phyloP scores from a whole-genome alignment of 1,140 invertebrate species.

The Lucilia cuprina region DNA sequence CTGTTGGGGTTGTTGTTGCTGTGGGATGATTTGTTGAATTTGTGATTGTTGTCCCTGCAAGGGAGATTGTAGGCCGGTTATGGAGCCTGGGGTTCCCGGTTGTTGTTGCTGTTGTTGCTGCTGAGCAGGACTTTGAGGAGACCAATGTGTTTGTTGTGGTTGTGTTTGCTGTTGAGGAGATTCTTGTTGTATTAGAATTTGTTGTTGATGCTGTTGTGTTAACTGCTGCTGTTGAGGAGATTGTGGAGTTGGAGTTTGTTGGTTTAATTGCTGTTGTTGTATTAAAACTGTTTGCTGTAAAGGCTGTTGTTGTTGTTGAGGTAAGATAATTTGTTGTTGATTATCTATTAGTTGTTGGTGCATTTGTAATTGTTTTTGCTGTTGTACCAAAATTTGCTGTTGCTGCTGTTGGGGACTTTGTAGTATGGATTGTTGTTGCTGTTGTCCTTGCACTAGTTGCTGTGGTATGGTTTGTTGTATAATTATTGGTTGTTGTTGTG shows the following conservation, averaged over 20 bases:
- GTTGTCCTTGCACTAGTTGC: constrained; percentile 37
- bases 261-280: constrained; percentile 52
- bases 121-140: constrained; percentile 36
- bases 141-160: constrained; percentile 32
- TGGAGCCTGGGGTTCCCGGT: constrained; percentile 51
- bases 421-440: constrained; percentile 38
- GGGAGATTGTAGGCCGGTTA: constrained; percentile 56
- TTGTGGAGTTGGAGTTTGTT: constrained; percentile 49
- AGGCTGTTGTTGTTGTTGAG: constrained; percentile 48
- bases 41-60: constrained; percentile 49
- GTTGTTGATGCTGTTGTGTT: constrained; percentile 39
- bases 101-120: constrained; percentile 41
- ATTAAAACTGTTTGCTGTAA: constrained; percentile 46
- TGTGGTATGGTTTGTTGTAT: constrained; percentile 41
- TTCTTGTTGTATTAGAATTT: constrained; percentile 40
- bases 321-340: constrained; percentile 46
- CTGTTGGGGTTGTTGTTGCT: constrained; percentile 43
- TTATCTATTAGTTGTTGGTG: constrained; percentile 39
- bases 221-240: constrained; percentile 40
- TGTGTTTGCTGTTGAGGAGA: constrained; percentile 27
- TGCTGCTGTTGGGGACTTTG: constrained; percentile 58
- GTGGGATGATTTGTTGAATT: constrained; percentile 44
- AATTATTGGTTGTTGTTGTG: constrained; percentile 39
- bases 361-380: constrained; percentile 46
- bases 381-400: constrained; percentile 48